A percentile compares a stretch with the other conserved stretches of the same genome.
phyloP scores from a whole-genome alignment of 2,888 invertebrate genomes.

The Coenonympha glycerion region DNA sequence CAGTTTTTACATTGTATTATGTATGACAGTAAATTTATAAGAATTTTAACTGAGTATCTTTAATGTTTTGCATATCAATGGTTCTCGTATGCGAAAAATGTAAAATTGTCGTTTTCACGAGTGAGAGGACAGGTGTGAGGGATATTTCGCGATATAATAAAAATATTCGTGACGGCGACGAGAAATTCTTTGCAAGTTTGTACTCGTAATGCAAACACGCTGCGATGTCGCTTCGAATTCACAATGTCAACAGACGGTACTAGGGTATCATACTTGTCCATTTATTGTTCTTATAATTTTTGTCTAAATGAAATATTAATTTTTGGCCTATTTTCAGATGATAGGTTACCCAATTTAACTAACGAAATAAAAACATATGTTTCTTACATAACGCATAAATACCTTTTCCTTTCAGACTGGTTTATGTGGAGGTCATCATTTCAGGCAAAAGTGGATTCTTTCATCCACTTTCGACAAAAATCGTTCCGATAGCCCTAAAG shows the following conservation, averaged over 20 bases:
- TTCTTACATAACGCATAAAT: no score
- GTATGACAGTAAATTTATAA: no score
- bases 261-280: neutral
- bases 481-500: no score
- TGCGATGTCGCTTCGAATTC: conserved; percentile 15
- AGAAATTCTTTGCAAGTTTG: conserved; percentile 39
- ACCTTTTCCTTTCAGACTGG: no score
- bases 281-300: no score
- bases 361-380: no score
- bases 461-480: no score
- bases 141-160: conserved; percentile 43
- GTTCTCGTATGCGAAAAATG: conserved; percentile 54
- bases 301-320: neutral
- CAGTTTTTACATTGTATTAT: no score
- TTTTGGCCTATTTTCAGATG: neutral
- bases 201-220: conserved; percentile 11
- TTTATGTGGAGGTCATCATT: no score
- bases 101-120: conserved; percentile 70
- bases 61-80: neutral
- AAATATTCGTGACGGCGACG: conserved; percentile 45
- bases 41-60: neutral
- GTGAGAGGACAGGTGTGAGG: conserved; percentile 58
- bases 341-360: no score
- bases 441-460: no score
- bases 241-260: conserved; percentile 3